phyloP scores from a whole-genome alignment of 2,797 vertebrate species.

The Sandelia bainsii region DNA sequence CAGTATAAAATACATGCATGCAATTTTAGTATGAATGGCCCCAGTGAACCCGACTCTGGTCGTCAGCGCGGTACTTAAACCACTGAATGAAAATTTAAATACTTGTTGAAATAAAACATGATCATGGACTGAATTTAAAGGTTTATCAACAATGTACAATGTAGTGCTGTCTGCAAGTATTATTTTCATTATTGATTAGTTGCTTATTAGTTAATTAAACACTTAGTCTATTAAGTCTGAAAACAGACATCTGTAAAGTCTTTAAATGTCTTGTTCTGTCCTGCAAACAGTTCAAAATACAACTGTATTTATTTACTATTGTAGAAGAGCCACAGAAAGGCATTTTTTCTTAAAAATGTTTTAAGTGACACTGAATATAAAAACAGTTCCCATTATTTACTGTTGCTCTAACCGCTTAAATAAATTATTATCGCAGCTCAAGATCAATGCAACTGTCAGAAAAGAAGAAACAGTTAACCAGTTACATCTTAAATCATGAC shows the following conservation, averaged over 20 bases:
- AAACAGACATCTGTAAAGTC: neutral
- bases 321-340: neutral
- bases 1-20: conserved; percentile 17
- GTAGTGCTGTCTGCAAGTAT: neutral
- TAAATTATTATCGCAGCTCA: no score
- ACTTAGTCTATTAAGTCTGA: neutral
- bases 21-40: conserved; percentile 20
- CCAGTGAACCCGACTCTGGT: conserved; percentile 23
- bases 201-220: neutral
- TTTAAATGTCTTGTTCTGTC: neutral
- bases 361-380: no score
- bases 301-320: no score
- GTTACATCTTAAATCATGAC: neutral
- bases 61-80: neutral
- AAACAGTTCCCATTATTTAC: neutral
- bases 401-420: no score
- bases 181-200: neutral
- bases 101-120: conserved; percentile 5
- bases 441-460: neutral
- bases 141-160: neutral
- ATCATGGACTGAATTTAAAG: neutral
- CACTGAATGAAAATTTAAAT: conserved; percentile 7
- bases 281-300: neutral
- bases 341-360: no score
- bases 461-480: neutral